phyloP scores from a whole-genome alignment of 2,888 invertebrate genomes.

The Cryptus viduatorius region DNA sequence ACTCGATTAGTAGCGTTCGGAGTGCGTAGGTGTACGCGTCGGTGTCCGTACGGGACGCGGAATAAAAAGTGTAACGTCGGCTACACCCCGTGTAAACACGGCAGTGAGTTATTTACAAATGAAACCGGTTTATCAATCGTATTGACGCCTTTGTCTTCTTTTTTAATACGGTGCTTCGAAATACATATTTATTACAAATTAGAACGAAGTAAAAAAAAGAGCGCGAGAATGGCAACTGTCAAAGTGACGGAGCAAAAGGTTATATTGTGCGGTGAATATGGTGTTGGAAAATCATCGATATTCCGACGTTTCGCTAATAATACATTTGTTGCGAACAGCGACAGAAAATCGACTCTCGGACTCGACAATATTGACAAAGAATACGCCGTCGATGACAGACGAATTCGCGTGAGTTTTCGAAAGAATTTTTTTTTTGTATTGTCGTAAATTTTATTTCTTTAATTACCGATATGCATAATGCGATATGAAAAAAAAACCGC shows the following conservation, averaged over 20 bases:
- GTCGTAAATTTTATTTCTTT: not conserved
- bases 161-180: slow-evolving; percentile 7
- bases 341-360: slow-evolving; percentile 95
- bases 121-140: slow-evolving; percentile 4
- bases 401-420: slow-evolving; percentile 89
- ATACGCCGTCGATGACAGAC: slow-evolving; percentile 91
- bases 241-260: slow-evolving; percentile 95
- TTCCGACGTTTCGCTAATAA: slow-evolving; percentile 96
- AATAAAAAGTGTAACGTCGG: not conserved
- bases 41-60: not conserved
- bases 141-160: not conserved
- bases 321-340: slow-evolving; percentile 93
- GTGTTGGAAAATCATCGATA: slow-evolving; percentile 97
- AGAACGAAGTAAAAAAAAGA: not conserved
- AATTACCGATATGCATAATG: not conserved
- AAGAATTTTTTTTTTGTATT: not conserved
- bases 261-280: slow-evolving; percentile 97
- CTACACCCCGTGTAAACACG: not conserved
- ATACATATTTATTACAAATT: not conserved
- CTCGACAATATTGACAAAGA: slow-evolving; percentile 95
- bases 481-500: slow-evolving; percentile 5
- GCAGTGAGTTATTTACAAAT: not conserved
- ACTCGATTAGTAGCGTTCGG: slow-evolving; percentile 32
- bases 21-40: slow-evolving; percentile 25
- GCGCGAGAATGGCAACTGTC: slow-evolving; percentile 90